A percentile compares a stretch with the other conserved stretches of the same genome.
Conservation (phyloP, 2,797 vertebrate genomes). For the Alosa sapidissima region DNA sequence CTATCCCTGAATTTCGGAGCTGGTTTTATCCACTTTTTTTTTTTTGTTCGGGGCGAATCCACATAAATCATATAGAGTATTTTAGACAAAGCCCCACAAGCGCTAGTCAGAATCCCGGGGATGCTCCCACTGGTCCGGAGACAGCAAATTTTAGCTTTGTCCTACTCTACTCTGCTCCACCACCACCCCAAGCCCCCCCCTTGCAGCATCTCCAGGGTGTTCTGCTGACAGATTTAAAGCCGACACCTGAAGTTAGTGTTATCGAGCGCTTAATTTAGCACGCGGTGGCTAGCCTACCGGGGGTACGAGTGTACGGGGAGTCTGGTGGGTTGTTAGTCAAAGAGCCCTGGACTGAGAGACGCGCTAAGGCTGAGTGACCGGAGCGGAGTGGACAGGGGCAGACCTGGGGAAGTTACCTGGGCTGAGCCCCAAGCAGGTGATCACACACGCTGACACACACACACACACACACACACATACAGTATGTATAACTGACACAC, state of each 20-base stretch:
- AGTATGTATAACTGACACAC: neutral
- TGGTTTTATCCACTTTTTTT: neutral
- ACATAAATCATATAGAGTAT: conserved; percentile 64
- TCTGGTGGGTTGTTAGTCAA: conserved; percentile 46
- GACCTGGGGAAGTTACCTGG: neutral
- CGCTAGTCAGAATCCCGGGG: conserved; percentile 42
- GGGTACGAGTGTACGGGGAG: conserved; percentile 36
- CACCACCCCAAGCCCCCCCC: neutral
- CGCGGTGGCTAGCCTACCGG: conserved; percentile 39
- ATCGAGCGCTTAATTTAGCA: conserved; percentile 60
- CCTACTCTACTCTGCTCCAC: conserved; percentile 23
- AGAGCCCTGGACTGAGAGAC: neutral
- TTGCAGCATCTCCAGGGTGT: conserved; percentile 58
- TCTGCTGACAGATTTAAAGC: conserved; percentile 63
- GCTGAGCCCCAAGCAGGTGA: neutral
- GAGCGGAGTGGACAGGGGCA: neutral
- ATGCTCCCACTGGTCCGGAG: conserved; percentile 43
- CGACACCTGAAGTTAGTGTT: conserved; percentile 56
- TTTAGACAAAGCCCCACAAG: conserved; percentile 54
- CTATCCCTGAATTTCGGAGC: neutral
- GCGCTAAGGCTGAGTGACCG: neutral
- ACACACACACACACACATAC: conserved; percentile 10
- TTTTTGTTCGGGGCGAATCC: conserved; percentile 29
- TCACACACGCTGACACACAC: too few species aligned
- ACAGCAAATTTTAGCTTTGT: conserved; percentile 52